Evolutionary conservation across 1,140 invertebrate species (phyloP).

Genomic region (Sycobia sp.): DNA sequence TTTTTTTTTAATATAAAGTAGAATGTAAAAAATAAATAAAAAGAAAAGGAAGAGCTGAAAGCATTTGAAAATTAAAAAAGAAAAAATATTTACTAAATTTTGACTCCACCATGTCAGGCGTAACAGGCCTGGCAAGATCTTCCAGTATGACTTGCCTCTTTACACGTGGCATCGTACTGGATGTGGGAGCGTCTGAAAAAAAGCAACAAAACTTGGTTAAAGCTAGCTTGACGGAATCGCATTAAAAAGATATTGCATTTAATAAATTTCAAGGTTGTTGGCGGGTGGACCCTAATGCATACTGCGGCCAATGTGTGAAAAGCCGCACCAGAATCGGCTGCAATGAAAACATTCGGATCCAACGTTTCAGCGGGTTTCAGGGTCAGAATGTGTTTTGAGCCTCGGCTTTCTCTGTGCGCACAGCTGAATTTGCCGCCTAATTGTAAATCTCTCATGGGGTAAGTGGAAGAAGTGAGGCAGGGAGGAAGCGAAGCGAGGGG

Average conservation of each 20-base stretch:
- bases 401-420: conserved; percentile 12
- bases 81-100: conserved; percentile 52
- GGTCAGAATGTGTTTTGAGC: background rate
- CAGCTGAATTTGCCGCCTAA: conserved; percentile 29
- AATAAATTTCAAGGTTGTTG: too few species aligned
- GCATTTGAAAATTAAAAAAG: too few species aligned
- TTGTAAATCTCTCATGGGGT: conserved; percentile 33
- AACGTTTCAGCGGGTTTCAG: too few species aligned
- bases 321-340: too few species aligned
- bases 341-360: too few species aligned
- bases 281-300: too few species aligned
- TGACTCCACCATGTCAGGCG: conserved; percentile 58
- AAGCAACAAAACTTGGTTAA: too few species aligned
- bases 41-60: background rate
- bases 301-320: too few species aligned
- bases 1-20: too few species aligned
- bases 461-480: conserved; percentile 16
- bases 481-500: conserved; percentile 2
- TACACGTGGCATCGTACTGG: conserved; percentile 56
- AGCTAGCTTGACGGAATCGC: too few species aligned
- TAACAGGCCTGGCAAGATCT: conserved; percentile 59
- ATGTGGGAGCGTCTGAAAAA: conserved; percentile 38
- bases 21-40: too few species aligned
- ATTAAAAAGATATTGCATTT: too few species aligned
- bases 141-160: conserved; percentile 60